phyloP scores from a whole-genome alignment of 2,797 vertebrate genomes.

The Eurystomus glaucurus region DNA sequence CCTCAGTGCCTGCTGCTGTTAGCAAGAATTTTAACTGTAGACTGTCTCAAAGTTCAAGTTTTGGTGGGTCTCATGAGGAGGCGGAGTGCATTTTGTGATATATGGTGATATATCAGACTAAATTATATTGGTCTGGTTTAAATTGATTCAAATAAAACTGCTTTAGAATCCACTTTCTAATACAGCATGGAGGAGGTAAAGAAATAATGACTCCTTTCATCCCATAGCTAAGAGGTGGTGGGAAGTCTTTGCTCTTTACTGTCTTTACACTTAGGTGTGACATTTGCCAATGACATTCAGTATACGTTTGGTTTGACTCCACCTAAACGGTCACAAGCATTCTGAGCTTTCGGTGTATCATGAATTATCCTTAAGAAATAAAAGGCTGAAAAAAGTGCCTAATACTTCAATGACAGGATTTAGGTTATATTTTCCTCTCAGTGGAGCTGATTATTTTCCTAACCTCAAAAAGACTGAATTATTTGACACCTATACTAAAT shows the following conservation, averaged over 20 bases:
- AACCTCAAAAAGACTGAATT: background rate
- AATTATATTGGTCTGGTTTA: background rate
- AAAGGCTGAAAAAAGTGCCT: background rate
- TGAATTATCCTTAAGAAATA: background rate
- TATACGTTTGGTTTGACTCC: background rate
- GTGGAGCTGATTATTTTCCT: background rate
- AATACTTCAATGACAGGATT: background rate
- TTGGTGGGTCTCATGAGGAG: background rate
- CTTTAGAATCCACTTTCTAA: background rate
- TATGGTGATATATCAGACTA: background rate
- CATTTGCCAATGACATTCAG: background rate
- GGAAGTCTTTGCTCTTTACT: background rate
- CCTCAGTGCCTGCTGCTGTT: background rate
- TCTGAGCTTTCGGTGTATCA: background rate
- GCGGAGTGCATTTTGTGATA: background rate
- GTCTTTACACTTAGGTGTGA: background rate
- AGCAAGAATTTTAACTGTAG: background rate
- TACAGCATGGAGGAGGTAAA: background rate
- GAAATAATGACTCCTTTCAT: background rate
- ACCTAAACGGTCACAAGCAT: background rate
- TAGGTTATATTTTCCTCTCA: background rate
- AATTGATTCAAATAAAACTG: background rate
- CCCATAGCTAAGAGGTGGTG: background rate
- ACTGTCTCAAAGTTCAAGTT: background rate
- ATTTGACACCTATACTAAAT: background rate